Evolutionary conservation across 2,888 invertebrate species (phyloP), one percentile per base, ranked within the genome.

Genomic region (Taphrorychus bicolor): DNA sequence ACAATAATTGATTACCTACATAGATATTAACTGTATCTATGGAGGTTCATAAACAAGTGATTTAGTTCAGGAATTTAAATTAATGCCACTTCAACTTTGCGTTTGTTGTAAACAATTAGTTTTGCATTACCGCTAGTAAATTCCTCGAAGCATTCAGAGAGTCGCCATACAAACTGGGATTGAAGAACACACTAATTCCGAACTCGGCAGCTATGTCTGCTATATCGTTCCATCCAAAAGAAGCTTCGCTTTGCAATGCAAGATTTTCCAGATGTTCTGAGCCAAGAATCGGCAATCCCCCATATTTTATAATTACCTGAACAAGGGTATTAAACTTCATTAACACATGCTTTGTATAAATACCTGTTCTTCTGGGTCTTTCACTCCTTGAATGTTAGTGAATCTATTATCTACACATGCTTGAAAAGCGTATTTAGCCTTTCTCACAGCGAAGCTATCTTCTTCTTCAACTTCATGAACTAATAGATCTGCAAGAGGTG

Each of bases 181-280:
- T 76, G 63, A 84, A 79, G 24, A 84, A 75, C 53, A 82, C 73
- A 2, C 77, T 78, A 9, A 83, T 73, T 0, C 82, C 83, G 73
- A 78, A 83, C 66, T 77, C 75, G 24, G 80, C 76, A 19, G 77
- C 79, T 11, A 79, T 70, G 41, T 78, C 76, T 2, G 76, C 83
- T 16, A 81, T 74, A 49, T 77, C 74, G 51, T 76, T 76, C 82
- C 81, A 83, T 1, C 68, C 70, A 59, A 73, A 75, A 14, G 40
- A 41, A 7, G n/a, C 19, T n/a, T 52, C 56, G 14, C 5, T 2
- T 49, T 61, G 5, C 16, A n/a, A n/a, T 5, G 3, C 7, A 18
- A 16, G 5, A 0, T n/a, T 18, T 7, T 19, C 49, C 0, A 17
- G n/a, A 22, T 23, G 9, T 2, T n/a, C 3, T 5, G 7, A 0